These are phyloP conservation scores for Cistogaster globosa DNA, from an alignment of 2,888 invertebrate genomes.

Conservation along the genomic window DNA sequence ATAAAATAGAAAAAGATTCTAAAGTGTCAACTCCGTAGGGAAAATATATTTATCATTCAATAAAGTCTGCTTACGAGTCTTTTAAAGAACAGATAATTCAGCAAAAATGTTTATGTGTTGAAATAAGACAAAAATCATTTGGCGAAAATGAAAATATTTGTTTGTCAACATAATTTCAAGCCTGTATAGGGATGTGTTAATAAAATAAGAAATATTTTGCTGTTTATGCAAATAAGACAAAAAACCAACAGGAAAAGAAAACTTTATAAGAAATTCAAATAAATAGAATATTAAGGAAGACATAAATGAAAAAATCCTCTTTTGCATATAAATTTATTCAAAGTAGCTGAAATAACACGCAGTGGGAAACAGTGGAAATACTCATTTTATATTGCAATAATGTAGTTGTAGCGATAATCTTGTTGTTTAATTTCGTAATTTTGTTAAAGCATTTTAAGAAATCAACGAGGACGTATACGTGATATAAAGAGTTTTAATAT, in stretches of 20 bases:
- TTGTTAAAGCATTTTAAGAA: too few species aligned
- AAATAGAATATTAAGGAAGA: not conserved
- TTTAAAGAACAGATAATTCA: constrained; percentile 5
- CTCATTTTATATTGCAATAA: too few species aligned
- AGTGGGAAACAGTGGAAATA: constrained; percentile 6
- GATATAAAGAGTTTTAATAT: not conserved
- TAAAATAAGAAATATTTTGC: constrained; percentile 59
- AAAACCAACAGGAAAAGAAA: not conserved
- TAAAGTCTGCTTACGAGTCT: constrained; percentile 26
- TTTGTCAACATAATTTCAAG: constrained; percentile 27
- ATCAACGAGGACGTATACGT: constrained; percentile 4
- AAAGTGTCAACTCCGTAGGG: constrained; percentile 57
- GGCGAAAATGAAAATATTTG: constrained; percentile 41
- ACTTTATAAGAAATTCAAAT: constrained; percentile 6
- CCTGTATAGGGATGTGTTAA: constrained; percentile 49
- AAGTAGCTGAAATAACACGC: constrained; percentile 2
- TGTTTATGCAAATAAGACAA: constrained; percentile 65
- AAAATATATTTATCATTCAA: constrained; percentile 55
- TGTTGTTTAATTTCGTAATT: too few species aligned
- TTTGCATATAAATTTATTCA: constrained; percentile 50
- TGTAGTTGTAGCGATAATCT: too few species aligned
- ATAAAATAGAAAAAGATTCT: too few species aligned
- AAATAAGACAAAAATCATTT: constrained; percentile 54
- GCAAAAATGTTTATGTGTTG: constrained; percentile 38
- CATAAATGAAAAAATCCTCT: constrained; percentile 8